phyloP scores from a whole-genome alignment of 2,888 invertebrate genomes.

The Lasioglossum figueresi region DNA sequence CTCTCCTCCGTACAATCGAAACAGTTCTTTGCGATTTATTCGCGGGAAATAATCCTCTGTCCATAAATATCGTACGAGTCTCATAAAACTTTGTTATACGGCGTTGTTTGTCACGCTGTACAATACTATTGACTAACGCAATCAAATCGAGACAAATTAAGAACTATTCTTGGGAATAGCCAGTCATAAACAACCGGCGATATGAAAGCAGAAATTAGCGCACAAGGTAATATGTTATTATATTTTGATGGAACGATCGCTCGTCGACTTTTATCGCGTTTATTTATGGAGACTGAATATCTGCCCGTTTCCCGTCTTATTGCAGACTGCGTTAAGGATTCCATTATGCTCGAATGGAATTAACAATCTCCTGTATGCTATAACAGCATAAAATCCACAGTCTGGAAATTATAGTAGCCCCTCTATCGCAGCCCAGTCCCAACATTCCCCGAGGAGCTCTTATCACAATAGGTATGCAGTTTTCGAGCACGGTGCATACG shows the following conservation, averaged over 20 bases:
- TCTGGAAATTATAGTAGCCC: neutral
- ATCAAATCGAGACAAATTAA: neutral
- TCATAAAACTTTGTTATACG: neutral
- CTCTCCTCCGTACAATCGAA: neutral
- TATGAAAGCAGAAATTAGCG: neutral
- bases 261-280: neutral
- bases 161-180: neutral
- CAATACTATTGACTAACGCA: neutral
- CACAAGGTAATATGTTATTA: neutral
- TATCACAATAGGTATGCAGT: conserved; percentile 9
- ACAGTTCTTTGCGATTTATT: neutral
- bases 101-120: neutral
- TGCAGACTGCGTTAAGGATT: neutral
- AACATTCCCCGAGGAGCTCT: neutral
- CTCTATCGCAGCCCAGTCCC: neutral
- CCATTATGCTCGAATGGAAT: neutral
- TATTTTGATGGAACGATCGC: neutral
- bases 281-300: neutral
- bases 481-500: conserved; percentile 3
- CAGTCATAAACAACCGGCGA: neutral
- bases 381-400: neutral
- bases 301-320: neutral
- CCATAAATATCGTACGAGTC: neutral
- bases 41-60: neutral
- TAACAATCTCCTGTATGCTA: neutral